A percentile compares a stretch with the other conserved stretches of the same genome.
These are phyloP conservation scores for Selenia dentaria DNA, from an alignment of 2,888 invertebrate species.

Conservation along the genomic window DNA sequence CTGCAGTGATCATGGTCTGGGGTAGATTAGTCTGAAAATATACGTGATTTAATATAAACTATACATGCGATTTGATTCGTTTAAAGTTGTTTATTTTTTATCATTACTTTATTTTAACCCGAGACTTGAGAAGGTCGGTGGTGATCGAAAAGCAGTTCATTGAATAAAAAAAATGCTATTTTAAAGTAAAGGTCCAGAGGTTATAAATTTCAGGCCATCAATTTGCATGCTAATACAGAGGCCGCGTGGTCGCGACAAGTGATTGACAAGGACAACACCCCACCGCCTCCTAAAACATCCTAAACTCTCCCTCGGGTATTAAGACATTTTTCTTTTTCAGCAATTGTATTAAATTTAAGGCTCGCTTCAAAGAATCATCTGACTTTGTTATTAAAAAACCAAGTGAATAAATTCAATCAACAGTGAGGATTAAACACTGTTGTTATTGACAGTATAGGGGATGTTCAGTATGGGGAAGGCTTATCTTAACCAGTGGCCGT, in stretches of 20 bases:
- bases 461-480: too few species aligned
- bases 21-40: too few species aligned
- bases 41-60: too few species aligned
- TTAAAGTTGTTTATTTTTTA: too few species aligned
- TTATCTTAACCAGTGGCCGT: too few species aligned
- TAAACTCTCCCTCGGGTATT: conserved; percentile 63
- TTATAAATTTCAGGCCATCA: conserved; percentile 59
- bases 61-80: too few species aligned
- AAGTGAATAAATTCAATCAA: conserved; percentile 13
- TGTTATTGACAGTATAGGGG: too few species aligned
- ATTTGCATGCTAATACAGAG: conserved; percentile 73
- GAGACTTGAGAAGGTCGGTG: too few species aligned
- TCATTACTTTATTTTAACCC: too few species aligned
- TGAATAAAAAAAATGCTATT: conserved; percentile 25
- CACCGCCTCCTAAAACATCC: conserved; percentile 47
- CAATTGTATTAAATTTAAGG: conserved; percentile 62
- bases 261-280: conserved; percentile 62
- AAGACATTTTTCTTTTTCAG: conserved; percentile 64
- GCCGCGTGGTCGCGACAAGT: conserved; percentile 57
- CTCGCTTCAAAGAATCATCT: conserved; percentile 44
- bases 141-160: too few species aligned
- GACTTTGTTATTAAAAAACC: conserved; percentile 19
- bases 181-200: conserved; percentile 5
- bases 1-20: too few species aligned
- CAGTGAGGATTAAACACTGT: conserved; percentile 2